These are phyloP conservation scores for Linnaemya tessellans DNA, from an alignment of 2,888 invertebrate genomes.

Conservation along the genomic window DNA sequence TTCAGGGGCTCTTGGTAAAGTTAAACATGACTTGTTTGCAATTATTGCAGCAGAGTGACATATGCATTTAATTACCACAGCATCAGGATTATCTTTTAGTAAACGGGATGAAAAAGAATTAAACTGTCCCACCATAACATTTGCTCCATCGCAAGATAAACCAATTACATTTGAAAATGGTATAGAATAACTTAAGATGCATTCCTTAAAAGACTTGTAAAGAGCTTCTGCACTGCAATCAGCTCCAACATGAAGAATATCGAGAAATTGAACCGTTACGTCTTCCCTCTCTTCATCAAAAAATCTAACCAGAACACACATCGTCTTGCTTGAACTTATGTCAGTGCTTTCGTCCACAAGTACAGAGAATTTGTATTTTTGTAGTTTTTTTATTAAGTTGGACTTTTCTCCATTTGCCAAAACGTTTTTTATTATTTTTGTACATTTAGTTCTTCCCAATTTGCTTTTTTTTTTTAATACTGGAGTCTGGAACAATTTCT, in stretches of 20 bases:
- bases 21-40: slow-evolving; percentile 26
- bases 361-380: slow-evolving; percentile 31
- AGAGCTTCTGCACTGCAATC: slow-evolving; percentile 35
- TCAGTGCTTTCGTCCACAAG: too few species aligned
- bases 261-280: slow-evolving; percentile 21
- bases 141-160: too few species aligned
- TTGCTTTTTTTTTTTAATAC: slow-evolving; percentile 17
- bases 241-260: too few species aligned
- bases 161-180: too few species aligned
- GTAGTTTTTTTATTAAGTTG: slow-evolving; percentile 11
- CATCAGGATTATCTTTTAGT: too few species aligned
- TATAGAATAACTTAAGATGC: slow-evolving; percentile 17
- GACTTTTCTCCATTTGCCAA: too few species aligned
- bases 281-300: slow-evolving; percentile 29
- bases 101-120: too few species aligned
- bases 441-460: slow-evolving; percentile 40
- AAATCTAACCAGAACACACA: slow-evolving; percentile 37
- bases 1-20: slow-evolving; percentile 36
- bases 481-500: slow-evolving; percentile 26
- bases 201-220: slow-evolving; percentile 24
- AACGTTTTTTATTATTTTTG: too few species aligned
- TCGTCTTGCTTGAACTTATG: too few species aligned
- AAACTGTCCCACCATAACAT: too few species aligned
- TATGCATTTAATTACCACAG: too few species aligned
- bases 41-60: too few species aligned